Evolutionary conservation across 1,140 invertebrate species (phyloP), one percentile per base, ranked within the genome.

Genomic region (Psix sp.): DNA sequence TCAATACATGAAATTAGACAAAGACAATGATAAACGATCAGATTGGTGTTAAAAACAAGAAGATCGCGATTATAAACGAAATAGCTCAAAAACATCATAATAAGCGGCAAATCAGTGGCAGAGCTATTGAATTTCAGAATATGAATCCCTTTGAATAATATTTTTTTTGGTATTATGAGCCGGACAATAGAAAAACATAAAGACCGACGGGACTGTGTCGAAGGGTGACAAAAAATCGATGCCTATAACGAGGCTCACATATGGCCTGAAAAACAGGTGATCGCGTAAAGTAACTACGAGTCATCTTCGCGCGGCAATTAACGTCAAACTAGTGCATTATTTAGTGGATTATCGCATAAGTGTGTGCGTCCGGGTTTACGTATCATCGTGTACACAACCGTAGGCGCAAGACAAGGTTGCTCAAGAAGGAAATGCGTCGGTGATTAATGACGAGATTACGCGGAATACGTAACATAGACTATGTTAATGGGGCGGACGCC

Each of bases 201-300:
- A 46, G 51, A 35, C 26, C 6, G 35, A 14, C 20, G 33, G 43
- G 17, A 57, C 45, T 59, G 59, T 68, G 51, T 56, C 60, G 60
- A 60, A 60, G 66, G 49, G 67, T 38, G 57, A 68, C 48, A 59
- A 71, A 70, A 75, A 71, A 75, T 66, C 73, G 60, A 66, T 75
- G 48, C 21, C 16, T 13, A 40, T 40, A 62, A 59, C 40, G 56
- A 68, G 60, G 16, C 59, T 60, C 65, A 49, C 65, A 70, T 60
- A 75, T 66, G 65, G 65, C 54, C 59, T 38, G 72, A 70, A 70
- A 75, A 75, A 75, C 65, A 70, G 65, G 66, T 77, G 77, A 79
- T 74, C 60, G 49, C 56, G 31, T 24, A 18, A 38, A 39, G 11
- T 59, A 33, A 45, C 43, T 57, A 36, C 36, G 54, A 67, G 39